These are phyloP conservation scores for Lochmaea crataegi DNA, from an alignment of 2,888 invertebrate species.

Conservation along the genomic window DNA sequence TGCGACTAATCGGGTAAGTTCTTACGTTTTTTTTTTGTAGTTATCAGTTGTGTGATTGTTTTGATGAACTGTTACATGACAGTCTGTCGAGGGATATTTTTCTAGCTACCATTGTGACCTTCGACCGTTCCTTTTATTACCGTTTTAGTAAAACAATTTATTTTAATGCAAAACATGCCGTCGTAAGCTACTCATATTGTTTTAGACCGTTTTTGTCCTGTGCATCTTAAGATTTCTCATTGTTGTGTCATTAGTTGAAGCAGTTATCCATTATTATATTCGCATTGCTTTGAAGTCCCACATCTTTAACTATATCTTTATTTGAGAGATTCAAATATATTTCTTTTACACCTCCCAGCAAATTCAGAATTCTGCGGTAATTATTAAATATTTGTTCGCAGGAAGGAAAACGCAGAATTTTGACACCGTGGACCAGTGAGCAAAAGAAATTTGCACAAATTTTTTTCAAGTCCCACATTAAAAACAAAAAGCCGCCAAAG, in stretches of 20 bases:
- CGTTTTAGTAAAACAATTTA: no score
- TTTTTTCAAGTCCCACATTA: conserved; percentile 19
- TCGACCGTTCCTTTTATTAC: neutral
- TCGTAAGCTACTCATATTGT: neutral
- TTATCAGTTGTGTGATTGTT: neutral
- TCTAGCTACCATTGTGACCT: neutral
- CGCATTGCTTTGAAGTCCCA: neutral
- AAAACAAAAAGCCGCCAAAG: conserved; percentile 24
- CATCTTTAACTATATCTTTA: neutral
- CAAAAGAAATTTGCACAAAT: conserved; percentile 7
- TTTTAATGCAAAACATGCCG: neutral
- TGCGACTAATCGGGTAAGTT: neutral
- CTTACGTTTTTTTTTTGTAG: neutral
- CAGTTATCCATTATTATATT: neutral
- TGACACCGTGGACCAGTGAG: conserved; percentile 10
- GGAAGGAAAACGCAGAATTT: neutral
- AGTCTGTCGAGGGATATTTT: neutral
- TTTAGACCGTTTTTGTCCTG: neutral
- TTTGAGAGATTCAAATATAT: neutral
- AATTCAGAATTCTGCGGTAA: neutral
- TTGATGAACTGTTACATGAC: neutral
- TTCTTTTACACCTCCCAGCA: neutral
- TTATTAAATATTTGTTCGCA: neutral
- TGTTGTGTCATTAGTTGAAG: neutral
- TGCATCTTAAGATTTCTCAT: neutral